Conservation (phyloP, 2,113 vertebrate species). For the Gorsachius goisagi region DNA sequence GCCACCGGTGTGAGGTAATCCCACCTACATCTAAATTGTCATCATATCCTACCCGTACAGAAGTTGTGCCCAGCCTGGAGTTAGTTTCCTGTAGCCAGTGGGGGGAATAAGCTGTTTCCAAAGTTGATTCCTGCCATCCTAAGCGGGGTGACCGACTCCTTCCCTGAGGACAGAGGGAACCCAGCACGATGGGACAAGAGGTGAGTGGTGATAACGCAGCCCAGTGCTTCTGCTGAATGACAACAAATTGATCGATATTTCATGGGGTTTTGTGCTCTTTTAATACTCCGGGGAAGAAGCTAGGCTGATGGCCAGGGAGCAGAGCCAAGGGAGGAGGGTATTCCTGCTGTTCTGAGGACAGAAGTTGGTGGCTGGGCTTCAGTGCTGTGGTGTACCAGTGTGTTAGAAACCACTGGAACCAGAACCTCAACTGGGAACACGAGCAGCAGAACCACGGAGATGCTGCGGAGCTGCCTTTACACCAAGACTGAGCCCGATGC, state of each 20-base stretch:
- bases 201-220: fast-evolving
- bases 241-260: background rate
- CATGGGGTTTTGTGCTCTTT: background rate
- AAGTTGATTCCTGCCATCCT: background rate
- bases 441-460: background rate
- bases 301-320: background rate
- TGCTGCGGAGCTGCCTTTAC: background rate
- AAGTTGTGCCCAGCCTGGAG: background rate
- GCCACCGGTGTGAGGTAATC: background rate
- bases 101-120: background rate
- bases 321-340: background rate
- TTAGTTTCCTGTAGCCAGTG: background rate
- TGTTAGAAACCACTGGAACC: constrained; percentile 14
- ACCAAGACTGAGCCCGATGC: background rate
- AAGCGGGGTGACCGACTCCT: background rate
- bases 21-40: background rate
- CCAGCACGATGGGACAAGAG: background rate
- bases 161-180: background rate
- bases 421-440: background rate
- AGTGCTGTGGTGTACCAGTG: background rate
- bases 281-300: background rate
- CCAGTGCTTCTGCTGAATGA: background rate
- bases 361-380: background rate
- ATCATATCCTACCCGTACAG: background rate
- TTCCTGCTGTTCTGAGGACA: background rate